phyloP scores from a whole-genome alignment of 2,113 vertebrate species.

The Paradisaea rubra region DNA sequence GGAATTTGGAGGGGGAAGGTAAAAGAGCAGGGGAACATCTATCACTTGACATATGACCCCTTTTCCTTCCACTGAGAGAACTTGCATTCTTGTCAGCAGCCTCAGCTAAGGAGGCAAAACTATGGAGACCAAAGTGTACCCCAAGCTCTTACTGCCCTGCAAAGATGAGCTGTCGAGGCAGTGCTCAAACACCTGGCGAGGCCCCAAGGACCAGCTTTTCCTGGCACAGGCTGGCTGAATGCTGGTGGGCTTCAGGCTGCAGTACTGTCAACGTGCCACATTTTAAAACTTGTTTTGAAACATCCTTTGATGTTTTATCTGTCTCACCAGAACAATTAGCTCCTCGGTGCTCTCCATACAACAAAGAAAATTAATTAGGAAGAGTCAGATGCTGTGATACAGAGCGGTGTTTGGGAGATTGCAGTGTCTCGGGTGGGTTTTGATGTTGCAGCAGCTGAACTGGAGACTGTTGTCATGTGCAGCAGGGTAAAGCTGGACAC shows the following conservation, averaged over 20 bases:
- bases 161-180: neutral
- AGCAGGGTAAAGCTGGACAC: neutral
- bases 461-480: neutral
- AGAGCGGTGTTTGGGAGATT: neutral
- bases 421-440: neutral
- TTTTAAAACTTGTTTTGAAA: conserved; percentile 21
- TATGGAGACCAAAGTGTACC: neutral
- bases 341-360: conserved; percentile 1
- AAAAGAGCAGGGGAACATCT: neutral
- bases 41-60: neutral
- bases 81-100: neutral
- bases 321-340: conserved; percentile 64
- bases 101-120: neutral
- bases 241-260: neutral
- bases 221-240: neutral
- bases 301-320: conserved; percentile 21
- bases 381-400: conserved; percentile 33
- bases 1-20: neutral
- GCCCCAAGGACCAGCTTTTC: neutral
- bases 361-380: conserved; percentile 65
- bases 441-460: neutral
- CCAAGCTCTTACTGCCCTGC: neutral
- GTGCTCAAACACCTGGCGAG: rapidly evolving
- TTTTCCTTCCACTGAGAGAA: neutral
- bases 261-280: neutral